Evolutionary conservation across 2,888 invertebrate species (phyloP), one percentile per base, ranked within the genome.

Genomic region (Drosophila siamana): DNA sequence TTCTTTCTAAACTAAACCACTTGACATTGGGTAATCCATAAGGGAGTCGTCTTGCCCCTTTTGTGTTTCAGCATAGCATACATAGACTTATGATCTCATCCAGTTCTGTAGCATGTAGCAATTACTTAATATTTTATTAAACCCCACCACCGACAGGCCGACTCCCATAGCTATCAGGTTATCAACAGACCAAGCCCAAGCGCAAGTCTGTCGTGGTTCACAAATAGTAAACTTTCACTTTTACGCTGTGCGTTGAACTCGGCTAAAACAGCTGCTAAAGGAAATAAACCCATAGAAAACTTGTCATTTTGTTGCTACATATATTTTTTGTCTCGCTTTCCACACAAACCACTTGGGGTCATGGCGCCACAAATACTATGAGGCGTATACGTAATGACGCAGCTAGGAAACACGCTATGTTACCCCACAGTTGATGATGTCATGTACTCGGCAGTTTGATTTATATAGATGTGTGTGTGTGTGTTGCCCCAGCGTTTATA

Each of bases 161-260:
- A n/a, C 71, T 16, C 75, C 63, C 47, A 60, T 19, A 52, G 13
- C 28, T 51, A 50, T 60, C n/a, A 46, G 48, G 38, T 61, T 62
- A 66, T 62, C 54, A 60, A 36, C 9, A 8, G 26, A 57, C 52
- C 57, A 47, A 47, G 51, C 16, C 52, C 59, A 44, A 47, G 51
- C 16, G 50, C 59, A 44, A 33, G 8, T 7, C 6, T 6, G 7
- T 6, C 11, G 36, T 4, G 19, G 33, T 30, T 15, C 7, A 24
- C 13, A 22, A 16, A n/a, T 38, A 24, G 38, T 44, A 57, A 66
- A 78, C 79, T 87, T 83, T 83, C 76, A 76, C 86, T 85, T 62
- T 65, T 57, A 44, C 30, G 38, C 40, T 57, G 69, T 69, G 22
- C 85, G 61, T 80, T 86, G 67, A 81, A 84, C 85, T 55, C 48